These are phyloP conservation scores for Andrena camellia DNA, from an alignment of 2,888 invertebrate species.

Conservation along the genomic window DNA sequence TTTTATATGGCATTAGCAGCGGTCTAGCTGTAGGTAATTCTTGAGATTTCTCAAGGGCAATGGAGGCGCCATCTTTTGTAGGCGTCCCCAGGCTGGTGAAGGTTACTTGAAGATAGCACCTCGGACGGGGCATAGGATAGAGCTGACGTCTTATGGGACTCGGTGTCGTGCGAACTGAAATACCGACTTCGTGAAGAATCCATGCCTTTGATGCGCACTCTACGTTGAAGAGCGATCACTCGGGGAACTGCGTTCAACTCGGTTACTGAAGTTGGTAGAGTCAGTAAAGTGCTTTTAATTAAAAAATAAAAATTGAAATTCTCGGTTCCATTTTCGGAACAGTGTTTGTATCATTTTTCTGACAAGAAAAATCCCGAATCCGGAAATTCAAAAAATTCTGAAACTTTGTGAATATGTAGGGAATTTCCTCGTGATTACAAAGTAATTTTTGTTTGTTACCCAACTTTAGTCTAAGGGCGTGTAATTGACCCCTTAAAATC, in stretches of 20 bases:
- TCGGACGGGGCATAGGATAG: conserved; percentile 29
- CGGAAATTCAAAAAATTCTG: too few species aligned
- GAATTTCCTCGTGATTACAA: too few species aligned
- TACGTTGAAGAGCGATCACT: neutral
- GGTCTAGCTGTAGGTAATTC: neutral
- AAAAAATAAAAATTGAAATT: too few species aligned
- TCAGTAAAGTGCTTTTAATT: neutral
- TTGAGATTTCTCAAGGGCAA: neutral
- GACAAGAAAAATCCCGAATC: neutral
- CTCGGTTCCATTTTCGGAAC: too few species aligned
- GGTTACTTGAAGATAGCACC: conserved; percentile 8
- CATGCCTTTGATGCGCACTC: neutral
- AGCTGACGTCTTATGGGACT: too few species aligned
- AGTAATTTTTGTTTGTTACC: too few species aligned
- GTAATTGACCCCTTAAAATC: too few species aligned
- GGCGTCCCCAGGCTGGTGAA: conserved; percentile 17
- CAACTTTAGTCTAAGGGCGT: too few species aligned
- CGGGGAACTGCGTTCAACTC: neutral
- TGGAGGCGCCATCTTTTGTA: conserved; percentile 31
- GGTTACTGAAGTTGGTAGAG: neutral
- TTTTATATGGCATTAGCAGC: neutral
- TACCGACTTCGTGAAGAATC: conserved; percentile 4
- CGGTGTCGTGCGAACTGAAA: too few species aligned
- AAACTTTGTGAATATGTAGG: too few species aligned
- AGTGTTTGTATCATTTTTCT: neutral